Base-by-base conservation (phyloP, 2,888 invertebrate species). In the Eupithecia pulchellata region DNA sequence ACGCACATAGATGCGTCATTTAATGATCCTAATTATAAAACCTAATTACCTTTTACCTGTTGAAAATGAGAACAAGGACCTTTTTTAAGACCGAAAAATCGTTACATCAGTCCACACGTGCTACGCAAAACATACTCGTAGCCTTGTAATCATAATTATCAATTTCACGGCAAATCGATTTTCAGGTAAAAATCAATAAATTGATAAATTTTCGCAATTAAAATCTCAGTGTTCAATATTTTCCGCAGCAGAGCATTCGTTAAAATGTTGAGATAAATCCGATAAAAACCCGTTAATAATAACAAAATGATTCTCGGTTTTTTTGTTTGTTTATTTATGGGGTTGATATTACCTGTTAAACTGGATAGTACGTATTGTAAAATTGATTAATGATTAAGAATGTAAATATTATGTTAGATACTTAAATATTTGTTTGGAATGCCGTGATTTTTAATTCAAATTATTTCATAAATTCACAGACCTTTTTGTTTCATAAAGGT, bases 131-230 rank as follows among this genome's bases (percentile, higher is more conserved):
- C 20, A 52, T 25, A n/a, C n/a, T n/a, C n/a, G n/a, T n/a, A 25
- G 52, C 25, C 69, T 36, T 73, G 71, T 75, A 82, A 81, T 81
- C 52, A 42, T 61, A 68, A 69, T 71, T 73, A 81, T 73, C 74
- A 89, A 91, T 91, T 90, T 91, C 89, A 90, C 81, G 89, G 78
- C 69, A 65, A 79, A 86, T 90, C 86, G 84, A 82, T 55, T 69
- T 64, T 62, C 63, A 60, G 58, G n/a, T 32, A 32, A 60, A 60
- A 32, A 29, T 73, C 63, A 27, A 36, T 62, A 72, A 78, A 77
- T 77, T 70, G 14, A 58, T 72, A 69, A 72, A 36, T 55, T 32
- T 61, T 62, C 52, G 27, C 36, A 72, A 55, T 65, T 47, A 47
- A 47, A 63, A 58, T 42, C 25, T 58, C 36, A 66, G 64, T 68